Evolutionary conservation across 2,113 vertebrate species (phyloP), one percentile per base, ranked within the genome.

Genomic region (Jaculus jaculus): DNA sequence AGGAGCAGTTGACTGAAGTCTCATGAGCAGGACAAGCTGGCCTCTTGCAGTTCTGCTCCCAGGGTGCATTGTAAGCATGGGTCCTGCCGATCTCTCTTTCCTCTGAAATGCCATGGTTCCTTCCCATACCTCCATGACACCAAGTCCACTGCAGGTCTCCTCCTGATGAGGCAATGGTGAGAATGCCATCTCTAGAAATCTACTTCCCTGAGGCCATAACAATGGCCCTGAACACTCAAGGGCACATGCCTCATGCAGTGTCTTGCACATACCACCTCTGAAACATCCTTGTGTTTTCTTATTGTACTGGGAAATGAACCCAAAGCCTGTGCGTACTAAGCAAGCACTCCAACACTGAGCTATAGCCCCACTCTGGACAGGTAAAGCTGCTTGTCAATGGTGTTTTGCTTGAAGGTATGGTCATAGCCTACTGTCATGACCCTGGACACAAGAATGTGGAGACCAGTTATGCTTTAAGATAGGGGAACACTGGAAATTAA

Each of bases 191-290:
- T 37, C 9, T 10, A 30, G 72, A 42, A 15, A 34, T 17, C 11
- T 7, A 17, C 9, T 30, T 12, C 68, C 58, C 16, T 3, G 0
- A 12, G 21, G 32, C 30, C 7, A 8, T 34, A 26, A 74, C 26
- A 26, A 18, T 26, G 30, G 12, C 68, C 58, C 16, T 3, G 0
- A 12, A 16, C 89, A 10, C 30, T 69, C 37, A 58, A 1, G 7
- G 21, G 7, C 4, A 7, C 54, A 1, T 13, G 37, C n/a, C 17
- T 2, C 23, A 30, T 32, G 32, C 7, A 21, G 39, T 0, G 13
- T 58, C 24, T 1, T 21, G 0, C 23, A 7, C 20, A 61, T 21
- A 61, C 3, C 20, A 21, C 60, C 60, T 61, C 60, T 21, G 20
- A 61, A 47, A 47, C 42, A 47, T 6, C 37, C 4, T 10, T 20